Evolutionary conservation across 2,113 vertebrate species (phyloP), one percentile per base, ranked within the genome.

Genomic region (Campylomormyrus tamandua): DNA sequence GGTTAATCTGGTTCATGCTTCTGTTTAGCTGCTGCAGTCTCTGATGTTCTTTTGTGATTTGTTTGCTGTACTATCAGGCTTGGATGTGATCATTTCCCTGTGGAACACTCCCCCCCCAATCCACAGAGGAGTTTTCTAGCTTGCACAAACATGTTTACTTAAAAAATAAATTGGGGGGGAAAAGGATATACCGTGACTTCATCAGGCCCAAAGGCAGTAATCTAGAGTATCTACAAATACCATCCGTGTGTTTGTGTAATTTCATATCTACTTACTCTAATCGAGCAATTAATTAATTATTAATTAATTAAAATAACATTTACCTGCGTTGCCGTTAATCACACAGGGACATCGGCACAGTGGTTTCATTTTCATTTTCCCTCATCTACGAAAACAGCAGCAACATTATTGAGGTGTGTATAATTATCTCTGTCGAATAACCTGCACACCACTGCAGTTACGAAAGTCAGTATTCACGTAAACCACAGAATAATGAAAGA

Each of bases 141-240:
- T 39, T 80, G 74, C 74, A 42, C 74, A 80, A 80, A 80, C 35
- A 80, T 80, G 74, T 80, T 80, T 80, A 80, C 74, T 80, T 80
- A 42, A 17, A 80, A 80, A 80, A 13, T 80, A 80, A 80, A 80
- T 42, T 80, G 35, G n/a, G 1, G 0, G 7, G 42, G 42, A 2
- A 35, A 35, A 42, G 31, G n/a, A 80, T 19, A 35, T 39, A 42
- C 35, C 74, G n/a, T 80, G 74, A 70, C n/a, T 31, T 70, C 62
- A 70, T 70, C 62, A 70, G 62, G 62, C 62, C 27, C 62, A 70
- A 70, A 70, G 62, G 27, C 62, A 70, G 62, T 31, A 31, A 70
- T 31, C 9, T 15, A 70, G 62, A 10, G 27, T 70, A 70, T 70
- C 62, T 31, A 31, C 7, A 31, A 31, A 70, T 70, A 27, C 31